Evolutionary conservation across 2,113 vertebrate genomes (phyloP), one percentile per base, ranked within the genome.

Genomic region (Hystrix cristata): DNA sequence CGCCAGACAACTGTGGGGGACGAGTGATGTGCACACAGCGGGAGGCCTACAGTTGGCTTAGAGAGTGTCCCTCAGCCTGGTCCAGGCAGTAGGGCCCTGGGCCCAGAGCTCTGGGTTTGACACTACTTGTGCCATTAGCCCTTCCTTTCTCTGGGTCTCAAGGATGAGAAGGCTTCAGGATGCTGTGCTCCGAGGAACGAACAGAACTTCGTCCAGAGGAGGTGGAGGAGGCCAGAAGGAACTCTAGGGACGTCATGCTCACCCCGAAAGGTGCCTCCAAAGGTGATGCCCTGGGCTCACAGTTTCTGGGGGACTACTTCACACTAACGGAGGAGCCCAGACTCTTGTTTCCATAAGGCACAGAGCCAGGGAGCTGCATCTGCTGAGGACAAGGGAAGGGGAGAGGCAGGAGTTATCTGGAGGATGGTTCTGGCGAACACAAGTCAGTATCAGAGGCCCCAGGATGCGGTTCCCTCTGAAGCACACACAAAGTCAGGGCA

Each of bases 1-100:
- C 8, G 3, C 85, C 91, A 93, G 87, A 97, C 87, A 92, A 71
- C 57, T 48, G 46, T 59, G 64, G 48, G 0, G 81, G 85, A 95
- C 34, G 86, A 93, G 62, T 51, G 86, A 48, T 76, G 46, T 34
- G 16, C 48, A 1, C 1, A 5, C 2, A 38, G 65, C 51, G n/a
- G 4, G 87, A 69, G 83, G 62, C 53, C 43, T 14, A 12, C 23
- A 3, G 38, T 5, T 81, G 65, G 59, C 89, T 67, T 48, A 43
- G 82, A 65, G 91, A 91, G 67, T 16, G 29, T 23, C 67, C 95
- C 1, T 0, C 2, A 38, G 81, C 43, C 82, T 29, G 18, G 34
- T 10, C 7, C 19, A 2, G 57, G 53, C 21, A 31, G 60, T 84
- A 43, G 5, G 69, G 3, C 51, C 65, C 16, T 1, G 18, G 23